A percentile compares a stretch with the other conserved stretches of the same genome.
These are phyloP conservation scores for Microplitis deprimator DNA, from an alignment of 2,888 invertebrate genomes.

Conservation along the genomic window DNA sequence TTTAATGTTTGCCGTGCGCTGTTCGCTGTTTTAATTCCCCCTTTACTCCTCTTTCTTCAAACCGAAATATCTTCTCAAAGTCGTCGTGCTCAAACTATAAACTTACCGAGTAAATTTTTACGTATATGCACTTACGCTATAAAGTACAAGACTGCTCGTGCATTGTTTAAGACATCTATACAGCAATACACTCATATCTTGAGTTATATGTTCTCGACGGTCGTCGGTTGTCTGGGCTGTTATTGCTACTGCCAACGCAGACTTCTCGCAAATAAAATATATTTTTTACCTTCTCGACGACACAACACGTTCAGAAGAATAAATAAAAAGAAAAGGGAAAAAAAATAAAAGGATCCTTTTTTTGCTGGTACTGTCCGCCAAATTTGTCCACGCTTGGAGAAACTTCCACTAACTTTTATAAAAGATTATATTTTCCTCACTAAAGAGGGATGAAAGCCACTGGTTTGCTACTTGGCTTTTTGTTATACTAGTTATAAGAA, in stretches of 20 bases:
- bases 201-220: not conserved
- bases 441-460: not conserved
- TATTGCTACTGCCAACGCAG: not conserved
- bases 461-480: not conserved
- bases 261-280: slow-evolving; percentile 19
- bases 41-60: too few relatives aligned
- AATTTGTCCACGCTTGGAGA: slow-evolving; percentile 23
- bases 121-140: not conserved
- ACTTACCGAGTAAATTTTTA: slow-evolving; percentile 50
- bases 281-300: slow-evolving; percentile 32
- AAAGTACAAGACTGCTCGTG: slow-evolving; percentile 34
- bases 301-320: slow-evolving; percentile 12
- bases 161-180: slow-evolving; percentile 45
- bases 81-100: not conserved
- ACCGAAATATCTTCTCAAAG: not conserved
- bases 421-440: slow-evolving; percentile 16
- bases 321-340: not conserved
- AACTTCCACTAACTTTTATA: slow-evolving; percentile 26
- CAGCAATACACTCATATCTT: not conserved
- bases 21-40: too few relatives aligned
- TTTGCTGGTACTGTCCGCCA: slow-evolving; percentile 17
- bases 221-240: not conserved
- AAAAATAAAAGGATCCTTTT: slow-evolving; percentile 4
- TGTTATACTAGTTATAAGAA: not conserved
- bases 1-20: too few relatives aligned